Evolutionary conservation across 1,140 invertebrate genomes (phyloP), one percentile per base, ranked within the genome.

Genomic region (Drosophila sulfurigaster): DNA sequence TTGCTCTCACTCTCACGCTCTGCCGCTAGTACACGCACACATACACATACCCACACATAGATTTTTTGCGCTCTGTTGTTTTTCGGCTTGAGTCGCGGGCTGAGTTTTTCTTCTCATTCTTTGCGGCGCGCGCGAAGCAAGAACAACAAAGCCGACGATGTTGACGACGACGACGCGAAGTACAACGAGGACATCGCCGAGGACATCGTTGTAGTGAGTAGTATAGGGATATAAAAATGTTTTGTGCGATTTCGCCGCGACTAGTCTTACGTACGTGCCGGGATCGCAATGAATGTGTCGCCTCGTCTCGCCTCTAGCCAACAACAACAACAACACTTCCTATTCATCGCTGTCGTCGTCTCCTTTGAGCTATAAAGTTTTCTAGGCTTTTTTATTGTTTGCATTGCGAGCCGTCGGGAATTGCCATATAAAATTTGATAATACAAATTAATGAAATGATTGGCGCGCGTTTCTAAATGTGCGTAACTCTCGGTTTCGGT

Each of bases 211-310:
- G 81, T 52, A 30, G 35, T 38, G 35, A 16, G 45, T 49, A 20
- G 48, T 49, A 13, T 82, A 81, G 87, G 91, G 87, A 92, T 92
- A 91, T 92, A 91, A 87, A 91, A 92, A 89, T 92, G 86, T 91
- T 85, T 91, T 91, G 91, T 91, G 77, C 83, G 83, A 75, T 88
- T 89, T 78, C 75, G 73, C 88, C 79, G 85, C 83, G 81, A 91
- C 79, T 91, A 92, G 91, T 92, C 80, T 92, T 90, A 92, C 83
- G 87, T 92, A 92, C 91, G 83, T 91, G 87, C 91, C 91, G 91
- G 91, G 87, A 79, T 75, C 85, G 83, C 83, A 82, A 86, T 92
- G 87, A 91, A 91, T 89, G 83, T 85, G 49, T 81, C 64, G 46
- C 65, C 65, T 73, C 78, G 79, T 87, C 86, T 75, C 75, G 68